A percentile compares a stretch with the other conserved stretches of the same genome.
phyloP scores from a whole-genome alignment of 2,888 invertebrate species.

The Cremastinae sp. region DNA sequence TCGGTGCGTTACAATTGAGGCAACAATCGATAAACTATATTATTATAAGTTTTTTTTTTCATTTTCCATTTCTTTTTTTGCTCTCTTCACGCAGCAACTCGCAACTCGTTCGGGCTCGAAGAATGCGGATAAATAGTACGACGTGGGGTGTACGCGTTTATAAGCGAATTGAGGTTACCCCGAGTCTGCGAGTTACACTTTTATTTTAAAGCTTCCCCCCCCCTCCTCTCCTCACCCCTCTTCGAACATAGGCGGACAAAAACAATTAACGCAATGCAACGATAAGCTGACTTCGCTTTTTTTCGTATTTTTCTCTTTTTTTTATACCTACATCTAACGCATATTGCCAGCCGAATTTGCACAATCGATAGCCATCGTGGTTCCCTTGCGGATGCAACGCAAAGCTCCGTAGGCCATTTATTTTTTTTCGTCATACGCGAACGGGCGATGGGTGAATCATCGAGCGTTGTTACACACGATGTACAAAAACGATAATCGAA shows the following conservation, averaged over 20 bases:
- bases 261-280: constrained; percentile 37
- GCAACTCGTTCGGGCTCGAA: constrained; percentile 24
- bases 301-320: constrained; percentile 1
- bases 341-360: constrained; percentile 47
- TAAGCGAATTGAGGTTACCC: constrained; percentile 33
- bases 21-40: constrained; percentile 36
- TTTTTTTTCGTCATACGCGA: constrained; percentile 13
- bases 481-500: constrained; percentile 21
- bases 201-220: constrained; percentile 27
- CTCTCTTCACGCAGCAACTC: constrained; percentile 32
- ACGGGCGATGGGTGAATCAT: constrained; percentile 11
- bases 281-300: constrained; percentile 20
- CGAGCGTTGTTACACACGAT: constrained; percentile 40
- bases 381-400: constrained; percentile 19
- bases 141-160: constrained; percentile 1
- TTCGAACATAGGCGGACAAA: constrained; percentile 31
- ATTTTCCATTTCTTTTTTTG: background rate
- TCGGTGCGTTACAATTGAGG: constrained; percentile 39
- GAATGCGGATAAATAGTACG: constrained; percentile 39
- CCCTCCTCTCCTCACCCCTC: constrained; percentile 4
- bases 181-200: constrained; percentile 38
- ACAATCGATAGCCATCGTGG: constrained; percentile 46
- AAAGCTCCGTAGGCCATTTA: constrained; percentile 56
- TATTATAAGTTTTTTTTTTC: constrained; percentile 1
- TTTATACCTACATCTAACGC: constrained; percentile 12